A percentile compares a stretch with the other conserved stretches of the same genome.
Conservation (phyloP, 2,113 vertebrate genomes). For the Callionymus lyra region DNA sequence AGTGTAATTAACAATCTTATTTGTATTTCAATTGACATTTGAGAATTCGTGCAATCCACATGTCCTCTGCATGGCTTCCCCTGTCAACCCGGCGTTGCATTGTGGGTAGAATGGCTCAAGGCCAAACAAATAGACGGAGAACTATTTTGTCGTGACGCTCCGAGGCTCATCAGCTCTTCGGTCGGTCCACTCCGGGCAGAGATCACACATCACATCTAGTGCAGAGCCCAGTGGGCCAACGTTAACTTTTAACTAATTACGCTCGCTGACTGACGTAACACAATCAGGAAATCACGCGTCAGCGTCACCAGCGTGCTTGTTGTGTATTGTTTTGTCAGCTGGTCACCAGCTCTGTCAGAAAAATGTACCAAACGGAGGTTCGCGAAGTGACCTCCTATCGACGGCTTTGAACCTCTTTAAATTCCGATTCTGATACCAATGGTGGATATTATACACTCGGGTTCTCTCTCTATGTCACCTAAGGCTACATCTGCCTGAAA, state of each 20-base stretch:
- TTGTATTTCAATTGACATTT: slow-evolving; percentile 57
- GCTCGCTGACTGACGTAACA: slow-evolving; percentile 56
- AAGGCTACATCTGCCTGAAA: slow-evolving; percentile 66
- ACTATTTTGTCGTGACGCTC: slow-evolving; percentile 63
- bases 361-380: slow-evolving; percentile 58
- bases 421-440: slow-evolving; percentile 70
- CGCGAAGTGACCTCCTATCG: slow-evolving; percentile 62
- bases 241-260: slow-evolving; percentile 70
- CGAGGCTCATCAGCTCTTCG: slow-evolving; percentile 66
- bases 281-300: slow-evolving; percentile 58
- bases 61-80: slow-evolving; percentile 55
- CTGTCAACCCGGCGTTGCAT: slow-evolving; percentile 55
- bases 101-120: slow-evolving; percentile 61
- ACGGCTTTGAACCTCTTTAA: slow-evolving; percentile 67
- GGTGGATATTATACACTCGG: slow-evolving; percentile 69
- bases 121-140: slow-evolving; percentile 24
- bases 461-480: slow-evolving; percentile 64
- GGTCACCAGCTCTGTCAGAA: slow-evolving; percentile 66
- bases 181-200: slow-evolving; percentile 59
- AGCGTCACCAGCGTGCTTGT: slow-evolving; percentile 36
- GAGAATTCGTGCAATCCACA: slow-evolving; percentile 52
- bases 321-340: slow-evolving; percentile 62
- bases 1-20: slow-evolving; percentile 32
- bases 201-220: slow-evolving; percentile 54
- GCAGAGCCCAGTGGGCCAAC: slow-evolving; percentile 35